These are phyloP conservation scores for Okapia johnstoni DNA, from an alignment of 2,113 vertebrate genomes.

Conservation along the genomic window DNA sequence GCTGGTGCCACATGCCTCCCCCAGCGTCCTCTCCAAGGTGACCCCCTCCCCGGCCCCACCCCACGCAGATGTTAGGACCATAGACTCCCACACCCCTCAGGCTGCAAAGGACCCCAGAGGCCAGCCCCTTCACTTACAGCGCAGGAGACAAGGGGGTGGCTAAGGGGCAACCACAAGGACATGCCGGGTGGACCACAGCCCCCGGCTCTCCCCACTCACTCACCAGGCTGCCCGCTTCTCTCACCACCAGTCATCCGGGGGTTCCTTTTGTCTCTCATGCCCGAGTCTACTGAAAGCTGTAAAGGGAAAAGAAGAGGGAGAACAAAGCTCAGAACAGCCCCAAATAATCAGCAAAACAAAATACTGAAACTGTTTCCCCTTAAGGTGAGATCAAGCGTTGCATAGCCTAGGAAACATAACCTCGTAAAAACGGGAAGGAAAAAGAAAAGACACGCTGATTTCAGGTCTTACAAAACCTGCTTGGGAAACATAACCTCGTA, in stretches of 20 bases:
- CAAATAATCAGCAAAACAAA: not conserved
- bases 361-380: not conserved
- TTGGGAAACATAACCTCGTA: not conserved
- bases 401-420: not conserved
- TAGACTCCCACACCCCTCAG: not conserved
- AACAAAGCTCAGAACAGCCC: not conserved
- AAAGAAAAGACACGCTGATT: no score
- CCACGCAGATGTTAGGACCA: no score
- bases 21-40: not conserved
- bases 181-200: fast-evolving
- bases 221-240: not conserved
- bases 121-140: not conserved
- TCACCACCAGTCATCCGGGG: not conserved
- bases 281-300: not conserved
- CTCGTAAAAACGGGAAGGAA: not conserved
- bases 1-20: not conserved
- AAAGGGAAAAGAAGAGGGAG: not conserved
- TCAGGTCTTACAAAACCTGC: no score
- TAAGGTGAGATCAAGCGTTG: not conserved
- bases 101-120: not conserved
- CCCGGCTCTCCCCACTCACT: not conserved
- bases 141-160: not conserved
- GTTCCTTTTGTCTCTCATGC: not conserved
- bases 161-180: not conserved
- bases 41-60: not conserved